Base-by-base conservation (phyloP, 2,888 invertebrate genomes). In the Laothoe populi region DNA sequence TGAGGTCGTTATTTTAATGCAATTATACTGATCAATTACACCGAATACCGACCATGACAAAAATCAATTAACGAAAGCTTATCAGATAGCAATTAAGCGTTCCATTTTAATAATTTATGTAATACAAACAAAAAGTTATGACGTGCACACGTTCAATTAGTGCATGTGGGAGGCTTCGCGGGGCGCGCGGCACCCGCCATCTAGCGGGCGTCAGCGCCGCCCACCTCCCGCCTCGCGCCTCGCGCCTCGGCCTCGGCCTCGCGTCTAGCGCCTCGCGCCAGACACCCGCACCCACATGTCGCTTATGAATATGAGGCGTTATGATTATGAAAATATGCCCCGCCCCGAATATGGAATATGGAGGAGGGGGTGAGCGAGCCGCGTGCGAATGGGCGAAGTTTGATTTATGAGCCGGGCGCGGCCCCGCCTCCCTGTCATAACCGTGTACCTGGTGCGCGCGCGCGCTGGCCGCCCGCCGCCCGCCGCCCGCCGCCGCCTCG, bases 351-450 rank as follows among this genome's bases (percentile, higher is more conserved):
- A 93, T 93, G 90, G 93, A 93, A 90, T 93, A 92, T 93, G 93
- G 94, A 94, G 94, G 94, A 89, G 94, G 94, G 94, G 94, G 90
- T 88, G 88, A 82, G 87, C 86, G 92, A 89, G 91, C 92, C 94
- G 94, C 94, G 94, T 94, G 94, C 93, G 93, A 92, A 93, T 92
- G 92, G 93, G 90, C 92, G 90, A 92, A 92, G 94, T 94, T 94
- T 94, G 94, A 95, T 95, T 95, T 95, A 95, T 95, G 94, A 95
- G 94, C 89, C 88, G 84, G 85, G 89, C 89, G 87, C 88, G 93
- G 93, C 94, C 84, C 94, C 94, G 94, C 95, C 95, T 84, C 94
- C 93, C 94, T 94, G 95, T 95, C 95, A 95, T 95, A 95, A 95
- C 94, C 93, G 93, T 84, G 84, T 90, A 91, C 89, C 92, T 92